phyloP scores from a whole-genome alignment of 53 echinoderm and acorn worm species.

The Crossaster papposus region DNA sequence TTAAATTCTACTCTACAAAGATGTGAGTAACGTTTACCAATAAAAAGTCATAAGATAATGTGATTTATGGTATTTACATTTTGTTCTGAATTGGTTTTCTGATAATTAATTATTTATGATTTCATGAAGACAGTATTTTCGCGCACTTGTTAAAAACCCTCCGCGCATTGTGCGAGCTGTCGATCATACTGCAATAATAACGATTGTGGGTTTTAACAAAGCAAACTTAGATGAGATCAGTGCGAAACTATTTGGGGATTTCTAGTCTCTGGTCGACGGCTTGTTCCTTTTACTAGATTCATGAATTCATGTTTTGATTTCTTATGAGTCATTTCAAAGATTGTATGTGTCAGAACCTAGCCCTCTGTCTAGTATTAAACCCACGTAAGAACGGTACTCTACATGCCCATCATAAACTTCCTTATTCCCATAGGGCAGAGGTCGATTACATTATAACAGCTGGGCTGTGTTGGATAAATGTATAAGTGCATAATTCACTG shows the following conservation, averaged over 20 bases:
- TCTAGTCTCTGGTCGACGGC: neutral
- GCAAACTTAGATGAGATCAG: neutral
- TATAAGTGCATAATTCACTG: neutral
- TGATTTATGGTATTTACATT: no score
- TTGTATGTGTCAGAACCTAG: neutral
- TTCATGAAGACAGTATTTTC: no score
- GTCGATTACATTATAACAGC: neutral
- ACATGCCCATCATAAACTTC: neutral
- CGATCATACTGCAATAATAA: neutral
- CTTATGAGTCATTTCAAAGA: neutral
- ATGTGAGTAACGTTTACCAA: no score
- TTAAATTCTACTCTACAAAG: no score
- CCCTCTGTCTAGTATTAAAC: neutral
- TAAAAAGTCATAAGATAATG: no score
- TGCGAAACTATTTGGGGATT: neutral
- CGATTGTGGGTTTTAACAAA: neutral
- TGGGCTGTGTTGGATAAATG: neutral
- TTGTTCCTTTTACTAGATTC: neutral
- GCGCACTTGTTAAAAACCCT: no score
- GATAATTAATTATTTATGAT: no score
- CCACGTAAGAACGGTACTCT: neutral
- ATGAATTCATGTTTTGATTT: constrained; percentile 2
- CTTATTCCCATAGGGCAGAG: neutral
- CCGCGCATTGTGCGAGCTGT: neutral
- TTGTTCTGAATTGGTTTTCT: no score